These are phyloP conservation scores for Helostoma temminkii DNA, from an alignment of 2,797 vertebrate genomes.

Conservation along the genomic window DNA sequence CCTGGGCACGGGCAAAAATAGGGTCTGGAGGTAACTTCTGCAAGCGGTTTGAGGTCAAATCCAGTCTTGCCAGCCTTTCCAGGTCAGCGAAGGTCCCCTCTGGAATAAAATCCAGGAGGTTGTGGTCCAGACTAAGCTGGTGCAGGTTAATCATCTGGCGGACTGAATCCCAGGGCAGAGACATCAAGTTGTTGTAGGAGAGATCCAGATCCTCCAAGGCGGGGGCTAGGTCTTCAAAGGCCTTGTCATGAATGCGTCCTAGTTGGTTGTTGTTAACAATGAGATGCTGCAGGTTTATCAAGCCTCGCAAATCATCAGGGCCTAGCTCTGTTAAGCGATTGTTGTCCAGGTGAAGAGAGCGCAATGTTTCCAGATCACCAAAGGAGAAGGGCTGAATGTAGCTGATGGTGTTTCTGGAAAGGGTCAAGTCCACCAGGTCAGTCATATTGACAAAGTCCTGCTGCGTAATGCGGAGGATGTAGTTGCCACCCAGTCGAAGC, in stretches of 20 bases:
- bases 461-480: slow-evolving; percentile 91
- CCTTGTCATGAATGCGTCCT: slow-evolving; percentile 86
- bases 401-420: slow-evolving; percentile 94
- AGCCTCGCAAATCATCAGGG: slow-evolving; percentile 89
- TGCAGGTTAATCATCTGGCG: slow-evolving; percentile 94
- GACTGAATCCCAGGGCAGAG: slow-evolving; percentile 91
- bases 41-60: slow-evolving; percentile 93
- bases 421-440: slow-evolving; percentile 93
- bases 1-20: slow-evolving; percentile 92
- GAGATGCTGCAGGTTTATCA: slow-evolving; percentile 94
- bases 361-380: slow-evolving; percentile 93
- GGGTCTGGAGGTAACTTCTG: slow-evolving; percentile 94
- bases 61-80: slow-evolving; percentile 91
- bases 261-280: slow-evolving; percentile 97
- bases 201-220: slow-evolving; percentile 94
- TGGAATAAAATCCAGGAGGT: slow-evolving; percentile 92
- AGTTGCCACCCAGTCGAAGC: slow-evolving; percentile 94
- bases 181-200: slow-evolving; percentile 92
- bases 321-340: slow-evolving; percentile 91
- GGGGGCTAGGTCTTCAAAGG: slow-evolving; percentile 91
- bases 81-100: slow-evolving; percentile 93
- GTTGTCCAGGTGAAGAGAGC: slow-evolving; percentile 93
- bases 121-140: slow-evolving; percentile 95
- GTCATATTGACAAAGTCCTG: slow-evolving; percentile 97
- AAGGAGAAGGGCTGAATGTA: slow-evolving; percentile 95